Base-by-base conservation (phyloP, 2,888 invertebrate genomes). In the Mechanitis messenoides region DNA sequence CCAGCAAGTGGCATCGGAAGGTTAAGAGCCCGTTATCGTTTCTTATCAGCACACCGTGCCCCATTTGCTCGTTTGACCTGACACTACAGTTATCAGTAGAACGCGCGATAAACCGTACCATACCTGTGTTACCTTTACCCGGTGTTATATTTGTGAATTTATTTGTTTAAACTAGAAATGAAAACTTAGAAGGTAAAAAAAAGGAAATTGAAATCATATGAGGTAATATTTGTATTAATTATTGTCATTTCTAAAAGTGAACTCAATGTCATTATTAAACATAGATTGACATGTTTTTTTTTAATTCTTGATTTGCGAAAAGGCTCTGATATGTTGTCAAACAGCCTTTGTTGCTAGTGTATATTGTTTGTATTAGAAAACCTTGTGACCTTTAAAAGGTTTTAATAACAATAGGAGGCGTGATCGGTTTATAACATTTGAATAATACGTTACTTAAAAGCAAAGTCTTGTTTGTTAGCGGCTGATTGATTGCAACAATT, bases 41-140 rank as follows among this genome's bases (percentile, higher is more conserved):
- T 71, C 74, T 88, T 88, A 88, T 88, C 88, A 87, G 72, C 79
- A 77, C 83, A 80, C 67, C 66, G 77, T 87, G 86, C 84, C 85
- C 87, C 86, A 83, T 85, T 87, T 90, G 89, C 82, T 85, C 88
- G 85, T 90, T 90, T 90, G 90, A 90, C 90, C 90, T 90, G 90
- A 88, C 89, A 90, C 83, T 79, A 77, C 80, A 84, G 84, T 87
- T 89, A 89, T 90, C 89, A 90, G 87, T 86, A 74, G 83, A 71
- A 72, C 78, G 80, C 75, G 83, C 86, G 90, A 90, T 90, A 90
- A 72, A 87, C 84, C 82, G 80, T 64, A 81, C 80, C 68, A 62
- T 87, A 89, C 88, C 88, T 87, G 88, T 85, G 72, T 81, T 84
- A 82, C 81, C 81, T 83, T 82, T 84, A 61, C 77, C 74, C 73